Percentiles rank a stretch among this genome's conserved stretches.
These are phyloP conservation scores for Colinus virginianus DNA, from an alignment of 2,113 vertebrate species.

Conservation along the genomic window DNA sequence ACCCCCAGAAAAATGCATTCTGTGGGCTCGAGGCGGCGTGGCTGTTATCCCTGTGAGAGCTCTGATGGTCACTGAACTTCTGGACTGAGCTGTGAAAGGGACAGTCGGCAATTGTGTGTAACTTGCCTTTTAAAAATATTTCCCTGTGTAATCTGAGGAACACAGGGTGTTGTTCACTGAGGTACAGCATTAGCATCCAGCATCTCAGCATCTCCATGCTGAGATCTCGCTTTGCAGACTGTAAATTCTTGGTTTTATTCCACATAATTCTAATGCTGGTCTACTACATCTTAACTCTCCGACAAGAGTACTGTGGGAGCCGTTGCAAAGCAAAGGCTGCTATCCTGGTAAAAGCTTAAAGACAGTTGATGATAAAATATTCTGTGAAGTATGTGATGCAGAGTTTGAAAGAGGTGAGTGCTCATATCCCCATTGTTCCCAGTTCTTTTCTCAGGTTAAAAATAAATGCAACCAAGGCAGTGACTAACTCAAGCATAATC, in stretches of 20 bases:
- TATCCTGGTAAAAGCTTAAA: constrained; percentile 6
- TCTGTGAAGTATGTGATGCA: background rate
- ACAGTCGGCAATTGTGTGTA: background rate
- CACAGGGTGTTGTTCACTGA: background rate
- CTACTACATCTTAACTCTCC: background rate
- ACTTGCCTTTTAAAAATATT: background rate
- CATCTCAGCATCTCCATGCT: background rate
- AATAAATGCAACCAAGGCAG: background rate
- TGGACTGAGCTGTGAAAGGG: background rate
- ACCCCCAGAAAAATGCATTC: constrained; percentile 54
- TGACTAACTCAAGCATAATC: background rate
- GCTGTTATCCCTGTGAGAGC: constrained; percentile 45
- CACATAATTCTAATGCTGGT: background rate
- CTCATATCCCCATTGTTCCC: background rate
- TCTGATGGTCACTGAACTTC: constrained; percentile 58
- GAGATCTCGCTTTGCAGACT: background rate
- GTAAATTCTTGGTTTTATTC: background rate
- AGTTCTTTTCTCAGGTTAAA: background rate
- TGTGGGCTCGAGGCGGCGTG: constrained; percentile 35
- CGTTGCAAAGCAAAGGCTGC: constrained; percentile 12
- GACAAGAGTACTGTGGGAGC: background rate
- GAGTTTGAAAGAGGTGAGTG: constrained; percentile 5
- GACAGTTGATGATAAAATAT: constrained; percentile 11
- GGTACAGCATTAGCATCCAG: background rate
- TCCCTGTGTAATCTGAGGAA: constrained; percentile 8